Base-by-base conservation (phyloP, 2,797 vertebrate genomes). In the Mycteria americana region DNA sequence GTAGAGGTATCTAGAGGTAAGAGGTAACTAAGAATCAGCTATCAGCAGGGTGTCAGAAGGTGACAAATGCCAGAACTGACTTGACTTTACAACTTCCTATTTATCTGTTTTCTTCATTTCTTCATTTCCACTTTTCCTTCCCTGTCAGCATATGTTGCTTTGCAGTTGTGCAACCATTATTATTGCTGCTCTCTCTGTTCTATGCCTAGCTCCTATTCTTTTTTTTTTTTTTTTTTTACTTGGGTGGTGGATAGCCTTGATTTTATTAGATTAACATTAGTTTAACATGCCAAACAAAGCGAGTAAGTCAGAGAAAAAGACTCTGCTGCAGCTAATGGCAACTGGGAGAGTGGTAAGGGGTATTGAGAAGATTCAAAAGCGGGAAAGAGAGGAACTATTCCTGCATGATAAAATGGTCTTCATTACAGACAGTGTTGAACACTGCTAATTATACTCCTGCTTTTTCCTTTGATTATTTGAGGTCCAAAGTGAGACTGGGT, bases 151-250 rank as follows among this genome's bases (percentile, higher is more conserved):
- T 25, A 46, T 2, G 6, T 62, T 78, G 28, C 18, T 92, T 74
- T 69, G 62, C 28, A 48, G 12, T 15, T 78, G 18, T 14, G 5
- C 14, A 57, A 18, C 12, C 15, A 27, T 59, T 60, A 41, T n/a
- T 76, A 12, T 6, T 65, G 14, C 45, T 80, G 12, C 27, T 72
- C 18, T 54, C 24, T 80, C 5, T 39, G 37, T 82, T 56, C 53
- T 48, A 23, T 7, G 6, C 25, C 18, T 57, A 2, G 0, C 35
- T 88, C 51, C 19, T n/a, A 25, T 23, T 83, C 2, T 0, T 11
- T 14, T 57, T 23, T 33, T 59, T 35, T 35, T 24, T 56, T 21
- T 57, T 54, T 21, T 13, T 24, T 15, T 1, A 22, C 8, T 76
- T 60, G 9, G 3, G 9, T 91, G 11, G 23, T 68, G 7, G n/a